Evolutionary conservation across 2,888 invertebrate species (phyloP), one percentile per base, ranked within the genome.

Genomic region (Amblyjoppa proteus): DNA sequence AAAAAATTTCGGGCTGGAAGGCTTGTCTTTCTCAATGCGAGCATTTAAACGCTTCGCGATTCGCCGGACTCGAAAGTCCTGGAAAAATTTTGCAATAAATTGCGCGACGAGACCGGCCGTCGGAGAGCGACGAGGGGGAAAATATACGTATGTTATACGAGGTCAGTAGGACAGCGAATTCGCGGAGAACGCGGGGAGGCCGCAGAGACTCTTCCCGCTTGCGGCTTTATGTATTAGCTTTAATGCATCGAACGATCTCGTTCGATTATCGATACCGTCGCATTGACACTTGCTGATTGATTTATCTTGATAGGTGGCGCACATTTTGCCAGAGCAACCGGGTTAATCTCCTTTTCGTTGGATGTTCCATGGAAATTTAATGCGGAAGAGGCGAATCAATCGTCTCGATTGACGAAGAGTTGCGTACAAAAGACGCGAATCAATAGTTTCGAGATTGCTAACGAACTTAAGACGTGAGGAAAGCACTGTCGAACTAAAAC

Each of bases 161-260:
- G 87, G 86, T 86, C 83, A 86, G 85, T 86, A 76, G 87, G 81
- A 88, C 87, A 83, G 81, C 81, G 85, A 84, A 84, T 87, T 81
- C 71, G 71, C 73, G 61, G 80, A 75, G 76, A 73, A 71, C 66
- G 69, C 80, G 75, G 34, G 61, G 75, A 64, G 75, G 53, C 73
- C 71, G 56, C 70, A 20, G 20, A 58, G 58, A 71, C 76, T 76
- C 76, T 76, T 84, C 61, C 71, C 28, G 70, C 56, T 61, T 56
- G 13, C 20, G 69, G 20, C 49, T 78, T 28, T 76, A 66, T 66
- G 53, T 16, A 70, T 13, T 6, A 28, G 16, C 45, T 56, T 56
- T 53, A 9, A 66, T 58, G 3, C 13, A 9, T 58, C 58, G 25
- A 58, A 28, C 3, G 13, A 58, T 25, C 3, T 25, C 58, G 58